phyloP scores from a whole-genome alignment of 2,113 vertebrate species.

The Pica pica region DNA sequence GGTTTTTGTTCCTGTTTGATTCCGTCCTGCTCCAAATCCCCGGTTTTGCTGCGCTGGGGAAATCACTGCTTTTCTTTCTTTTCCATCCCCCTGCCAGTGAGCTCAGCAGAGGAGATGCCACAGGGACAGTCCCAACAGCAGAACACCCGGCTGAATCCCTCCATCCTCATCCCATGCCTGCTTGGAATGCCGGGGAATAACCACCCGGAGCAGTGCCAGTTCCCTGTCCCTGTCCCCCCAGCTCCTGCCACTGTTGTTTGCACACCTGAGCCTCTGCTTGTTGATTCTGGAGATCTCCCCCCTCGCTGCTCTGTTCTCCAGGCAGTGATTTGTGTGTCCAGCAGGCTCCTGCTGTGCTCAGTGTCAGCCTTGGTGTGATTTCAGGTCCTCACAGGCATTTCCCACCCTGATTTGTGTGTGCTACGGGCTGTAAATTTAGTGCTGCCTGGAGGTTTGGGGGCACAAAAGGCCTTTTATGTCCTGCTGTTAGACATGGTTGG shows the following conservation, averaged over 20 bases:
- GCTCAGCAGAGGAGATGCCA: background rate
- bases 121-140: background rate
- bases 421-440: background rate
- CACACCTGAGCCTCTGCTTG: background rate
- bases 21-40: background rate
- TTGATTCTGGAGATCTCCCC: background rate
- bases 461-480: background rate
- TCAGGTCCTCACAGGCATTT: background rate
- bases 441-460: background rate
- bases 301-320: background rate
- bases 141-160: background rate
- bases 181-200: background rate
- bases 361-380: background rate
- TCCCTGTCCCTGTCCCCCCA: background rate
- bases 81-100: background rate
- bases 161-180: background rate
- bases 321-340: background rate
- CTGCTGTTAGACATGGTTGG: background rate
- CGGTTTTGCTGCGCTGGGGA: fast-evolving
- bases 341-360: background rate
- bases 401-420: background rate
- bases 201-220: background rate
- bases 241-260: background rate
- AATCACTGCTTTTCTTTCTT: background rate
- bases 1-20: background rate